phyloP scores from a whole-genome alignment of 2,113 vertebrate genomes.

The Ictidomys tridecemlineatus region DNA sequence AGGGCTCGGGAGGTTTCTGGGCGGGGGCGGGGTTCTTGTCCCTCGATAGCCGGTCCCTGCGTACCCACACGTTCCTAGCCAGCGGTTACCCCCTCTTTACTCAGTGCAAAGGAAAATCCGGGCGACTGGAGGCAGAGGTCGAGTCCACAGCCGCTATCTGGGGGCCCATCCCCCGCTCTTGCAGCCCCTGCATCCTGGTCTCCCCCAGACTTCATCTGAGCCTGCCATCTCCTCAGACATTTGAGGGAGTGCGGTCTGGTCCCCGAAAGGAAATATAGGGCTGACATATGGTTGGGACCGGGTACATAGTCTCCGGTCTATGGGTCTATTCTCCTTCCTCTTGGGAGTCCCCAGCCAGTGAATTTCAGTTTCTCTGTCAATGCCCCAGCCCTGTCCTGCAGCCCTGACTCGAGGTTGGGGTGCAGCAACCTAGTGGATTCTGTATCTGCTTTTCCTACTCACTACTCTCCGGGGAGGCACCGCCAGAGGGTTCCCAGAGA shows the following conservation, averaged over 20 bases:
- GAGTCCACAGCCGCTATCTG: background rate
- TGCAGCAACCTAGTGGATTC: background rate
- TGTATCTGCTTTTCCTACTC: background rate
- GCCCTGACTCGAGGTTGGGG: background rate
- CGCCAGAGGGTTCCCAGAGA: background rate
- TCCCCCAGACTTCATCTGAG: background rate
- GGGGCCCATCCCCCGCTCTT: background rate
- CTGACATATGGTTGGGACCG: background rate
- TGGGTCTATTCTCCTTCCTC: background rate
- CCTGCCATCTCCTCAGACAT: background rate
- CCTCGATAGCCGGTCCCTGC: background rate
- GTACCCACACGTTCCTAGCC: background rate
- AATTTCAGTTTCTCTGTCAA: background rate
- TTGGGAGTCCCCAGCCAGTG: background rate
- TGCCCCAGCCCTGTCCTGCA: background rate
- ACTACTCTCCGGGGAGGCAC: background rate
- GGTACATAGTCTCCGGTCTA: background rate
- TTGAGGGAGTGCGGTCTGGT: background rate
- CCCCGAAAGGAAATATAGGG: background rate
- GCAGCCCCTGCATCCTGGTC: background rate
- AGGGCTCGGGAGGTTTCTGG: slow-evolving; percentile 65
- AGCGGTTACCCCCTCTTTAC: background rate
- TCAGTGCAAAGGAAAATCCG: background rate
- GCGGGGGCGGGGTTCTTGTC: slow-evolving; percentile 31
- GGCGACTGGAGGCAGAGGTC: background rate